Evolutionary conservation across 2,113 vertebrate species (phyloP), one percentile per base, ranked within the genome.

Genomic region (Mobula hypostoma): DNA sequence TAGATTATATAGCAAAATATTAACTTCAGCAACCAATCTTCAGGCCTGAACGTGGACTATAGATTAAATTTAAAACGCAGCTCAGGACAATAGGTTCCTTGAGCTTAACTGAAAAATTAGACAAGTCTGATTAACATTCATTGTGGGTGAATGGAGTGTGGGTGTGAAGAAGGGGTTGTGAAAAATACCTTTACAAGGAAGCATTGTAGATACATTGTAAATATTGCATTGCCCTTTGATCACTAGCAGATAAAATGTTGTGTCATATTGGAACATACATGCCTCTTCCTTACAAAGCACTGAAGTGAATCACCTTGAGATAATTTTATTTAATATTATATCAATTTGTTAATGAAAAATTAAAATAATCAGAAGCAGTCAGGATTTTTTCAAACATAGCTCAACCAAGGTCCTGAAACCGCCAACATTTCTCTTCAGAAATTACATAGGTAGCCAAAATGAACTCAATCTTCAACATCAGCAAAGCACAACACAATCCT

Each of bases 401-500:
- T 56, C 21, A 93, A 66, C 2, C 88, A 36, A 40, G 17, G 29
- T 92, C 63, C 91, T 56, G 68, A 92, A 92, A 72, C n/a, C 19
- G 74, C 27, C 9, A 27, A 70, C 17, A 74, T 56, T 74, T 4
- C 90, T 74, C 72, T 56, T 14, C 68, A 27, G 32, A 93, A 72
- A 74, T 56, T 5, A 14, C 7, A 36, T 15, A 36, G 17, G 14
- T 61, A 79, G 29, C 32, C 7, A 83, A 17, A 48, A 9, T 0
- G 40, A 40, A 19, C 12, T 11, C 15, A 36, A 27, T 27, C 14
- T 68, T 68, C 63, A 90, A 32, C 1, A 4, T 91, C 63, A 48
- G 66, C 66, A 36, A 68, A 91, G 15, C 66, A 70, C 32, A 91
- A 70, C 15, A 36, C n/a, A 92, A 78, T 76, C 0, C 88, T 96